Conservation (phyloP, 2,113 vertebrate species). For the Uropsilus gracilis region DNA sequence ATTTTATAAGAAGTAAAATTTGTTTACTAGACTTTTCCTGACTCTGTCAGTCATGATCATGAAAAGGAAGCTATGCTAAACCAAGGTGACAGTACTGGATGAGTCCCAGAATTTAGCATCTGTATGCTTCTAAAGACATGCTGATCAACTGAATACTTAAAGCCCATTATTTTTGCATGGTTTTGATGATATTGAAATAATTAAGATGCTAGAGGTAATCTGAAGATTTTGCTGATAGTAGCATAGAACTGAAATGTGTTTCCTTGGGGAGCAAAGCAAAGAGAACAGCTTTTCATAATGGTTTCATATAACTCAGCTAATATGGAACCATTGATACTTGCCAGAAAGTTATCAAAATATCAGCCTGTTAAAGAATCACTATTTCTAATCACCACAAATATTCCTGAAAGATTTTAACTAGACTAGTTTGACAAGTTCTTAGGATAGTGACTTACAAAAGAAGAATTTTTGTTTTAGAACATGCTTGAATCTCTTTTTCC, state of each 20-base stretch:
- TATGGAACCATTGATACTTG: not conserved
- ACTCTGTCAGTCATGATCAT: not conserved
- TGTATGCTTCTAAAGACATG: not conserved
- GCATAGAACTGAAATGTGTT: not conserved
- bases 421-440: not conserved
- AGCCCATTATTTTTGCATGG: not conserved
- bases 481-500: not conserved
- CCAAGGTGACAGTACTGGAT: not conserved
- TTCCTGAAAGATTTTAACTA: not conserved
- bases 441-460: constrained; percentile 42
- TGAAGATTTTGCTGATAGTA: constrained; percentile 35
- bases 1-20: not conserved
- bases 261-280: not conserved
- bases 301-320: not conserved
- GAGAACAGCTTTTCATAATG: not conserved
- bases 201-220: constrained; percentile 33
- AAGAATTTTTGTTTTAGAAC: constrained; percentile 46
- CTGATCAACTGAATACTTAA: not conserved
- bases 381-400: constrained; percentile 31
- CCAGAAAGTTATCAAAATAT: not conserved
- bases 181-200: constrained; percentile 25
- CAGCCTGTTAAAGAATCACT: not conserved
- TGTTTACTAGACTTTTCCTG: constrained; percentile 22
- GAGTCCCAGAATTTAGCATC: constrained; percentile 16
- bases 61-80: constrained; percentile 48